These are phyloP conservation scores for Eurystomus gularis DNA, from an alignment of 2,113 vertebrate genomes.

Conservation along the genomic window DNA sequence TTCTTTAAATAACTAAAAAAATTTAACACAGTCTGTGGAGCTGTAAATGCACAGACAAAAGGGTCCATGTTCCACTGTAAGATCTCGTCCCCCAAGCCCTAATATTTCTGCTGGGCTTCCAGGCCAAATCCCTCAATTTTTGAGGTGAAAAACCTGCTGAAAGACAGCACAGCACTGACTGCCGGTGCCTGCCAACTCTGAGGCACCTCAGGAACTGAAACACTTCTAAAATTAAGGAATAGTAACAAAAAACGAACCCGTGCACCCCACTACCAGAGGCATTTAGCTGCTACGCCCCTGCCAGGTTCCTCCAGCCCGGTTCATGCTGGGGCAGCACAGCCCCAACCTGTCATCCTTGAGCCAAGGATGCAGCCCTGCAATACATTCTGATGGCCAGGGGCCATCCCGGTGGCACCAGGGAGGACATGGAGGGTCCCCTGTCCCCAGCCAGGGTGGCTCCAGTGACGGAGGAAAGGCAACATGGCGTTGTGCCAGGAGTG, in stretches of 20 bases:
- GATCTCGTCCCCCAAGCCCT: background rate
- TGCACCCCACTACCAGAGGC: background rate
- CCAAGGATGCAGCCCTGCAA: background rate
- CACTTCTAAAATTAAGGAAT: background rate
- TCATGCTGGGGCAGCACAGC: fast-evolving
- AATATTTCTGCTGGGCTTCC: background rate
- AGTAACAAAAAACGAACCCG: background rate
- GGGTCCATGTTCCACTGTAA: background rate
- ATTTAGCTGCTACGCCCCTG: background rate
- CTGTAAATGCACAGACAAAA: background rate
- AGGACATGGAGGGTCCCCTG: background rate
- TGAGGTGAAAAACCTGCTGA: background rate
- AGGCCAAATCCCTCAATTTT: background rate
- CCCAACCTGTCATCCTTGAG: background rate
- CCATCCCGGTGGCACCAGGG: background rate
- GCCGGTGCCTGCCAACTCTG: background rate
- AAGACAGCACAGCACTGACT: background rate
- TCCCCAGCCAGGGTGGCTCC: background rate
- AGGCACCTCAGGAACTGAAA: background rate
- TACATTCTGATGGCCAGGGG: fast-evolving
- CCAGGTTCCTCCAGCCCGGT: background rate
- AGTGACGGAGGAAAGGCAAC: background rate
- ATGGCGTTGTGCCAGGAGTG: background rate
- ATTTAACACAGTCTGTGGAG: background rate
- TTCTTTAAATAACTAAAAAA: background rate